Evolutionary conservation across 2,113 vertebrate species (phyloP).

Genomic region (Ranitomeya imitator): DNA sequence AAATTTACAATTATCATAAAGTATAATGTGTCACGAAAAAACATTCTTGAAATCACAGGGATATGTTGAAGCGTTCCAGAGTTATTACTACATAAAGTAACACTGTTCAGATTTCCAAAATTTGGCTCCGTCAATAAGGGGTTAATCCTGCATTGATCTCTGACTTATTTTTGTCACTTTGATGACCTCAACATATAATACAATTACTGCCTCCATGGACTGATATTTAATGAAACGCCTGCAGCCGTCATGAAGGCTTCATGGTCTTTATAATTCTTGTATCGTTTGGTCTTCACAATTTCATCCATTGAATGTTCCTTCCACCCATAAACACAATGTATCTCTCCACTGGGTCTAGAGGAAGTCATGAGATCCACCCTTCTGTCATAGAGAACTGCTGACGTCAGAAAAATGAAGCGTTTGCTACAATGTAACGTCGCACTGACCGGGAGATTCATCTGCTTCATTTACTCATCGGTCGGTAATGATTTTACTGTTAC

Average conservation of each 20-base stretch:
- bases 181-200: too few species aligned
- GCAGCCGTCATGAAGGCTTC: background rate
- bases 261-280: background rate
- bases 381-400: slow-evolving; percentile 47
- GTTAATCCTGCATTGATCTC: too few species aligned
- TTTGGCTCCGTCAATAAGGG: too few species aligned
- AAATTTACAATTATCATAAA: too few species aligned
- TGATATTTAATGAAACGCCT: too few species aligned
- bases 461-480: slow-evolving; percentile 62
- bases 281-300: background rate
- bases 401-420: slow-evolving; percentile 56
- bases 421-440: slow-evolving; percentile 56
- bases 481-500: slow-evolving; percentile 58
- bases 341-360: background rate
- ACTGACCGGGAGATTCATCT: slow-evolving; percentile 61
- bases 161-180: too few species aligned
- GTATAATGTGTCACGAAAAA: too few species aligned
- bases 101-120: too few species aligned
- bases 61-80: too few species aligned
- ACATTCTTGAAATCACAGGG: too few species aligned
- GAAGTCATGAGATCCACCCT: background rate
- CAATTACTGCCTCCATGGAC: too few species aligned
- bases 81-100: too few species aligned
- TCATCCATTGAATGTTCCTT: background rate
- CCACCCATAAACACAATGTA: background rate